phyloP scores from a whole-genome alignment of 2,797 vertebrate genomes.

The Anas capensis region DNA sequence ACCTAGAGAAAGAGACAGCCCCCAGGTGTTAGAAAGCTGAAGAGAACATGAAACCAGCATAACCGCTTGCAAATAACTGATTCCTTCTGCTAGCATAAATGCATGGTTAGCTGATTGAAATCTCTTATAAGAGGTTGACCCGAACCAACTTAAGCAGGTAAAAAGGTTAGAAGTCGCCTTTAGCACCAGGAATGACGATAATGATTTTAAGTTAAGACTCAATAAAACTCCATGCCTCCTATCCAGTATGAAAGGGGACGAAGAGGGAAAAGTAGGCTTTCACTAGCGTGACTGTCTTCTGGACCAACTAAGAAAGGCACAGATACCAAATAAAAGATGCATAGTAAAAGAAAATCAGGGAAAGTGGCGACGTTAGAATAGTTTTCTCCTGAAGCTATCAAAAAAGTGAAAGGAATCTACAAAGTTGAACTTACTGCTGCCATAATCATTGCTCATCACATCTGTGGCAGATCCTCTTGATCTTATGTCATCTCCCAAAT shows the following conservation, averaged over 20 bases:
- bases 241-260: not conserved
- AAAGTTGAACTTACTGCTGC: slow-evolving; percentile 86
- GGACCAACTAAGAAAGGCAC: not conserved
- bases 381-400: not conserved
- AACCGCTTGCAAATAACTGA: not conserved
- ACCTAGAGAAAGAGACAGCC: slow-evolving; percentile 76
- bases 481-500: slow-evolving; percentile 80
- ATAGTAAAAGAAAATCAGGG: not conserved
- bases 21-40: not conserved
- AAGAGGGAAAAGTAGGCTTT: not conserved
- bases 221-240: not conserved
- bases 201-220: not conserved
- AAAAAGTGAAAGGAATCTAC: not conserved
- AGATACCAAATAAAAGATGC: not conserved
- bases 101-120: not conserved
- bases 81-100: not conserved
- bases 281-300: not conserved
- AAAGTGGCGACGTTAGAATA: not conserved
- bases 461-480: slow-evolving; percentile 81
- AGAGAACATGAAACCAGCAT: not conserved
- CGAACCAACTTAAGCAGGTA: not conserved
- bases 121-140: not conserved
- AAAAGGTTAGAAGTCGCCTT: not conserved
- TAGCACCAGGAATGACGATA: not conserved
- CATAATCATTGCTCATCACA: slow-evolving; percentile 82